Evolutionary conservation across 2,113 vertebrate genomes (phyloP).

Genomic region (Chaenocephalus aceratus): DNA sequence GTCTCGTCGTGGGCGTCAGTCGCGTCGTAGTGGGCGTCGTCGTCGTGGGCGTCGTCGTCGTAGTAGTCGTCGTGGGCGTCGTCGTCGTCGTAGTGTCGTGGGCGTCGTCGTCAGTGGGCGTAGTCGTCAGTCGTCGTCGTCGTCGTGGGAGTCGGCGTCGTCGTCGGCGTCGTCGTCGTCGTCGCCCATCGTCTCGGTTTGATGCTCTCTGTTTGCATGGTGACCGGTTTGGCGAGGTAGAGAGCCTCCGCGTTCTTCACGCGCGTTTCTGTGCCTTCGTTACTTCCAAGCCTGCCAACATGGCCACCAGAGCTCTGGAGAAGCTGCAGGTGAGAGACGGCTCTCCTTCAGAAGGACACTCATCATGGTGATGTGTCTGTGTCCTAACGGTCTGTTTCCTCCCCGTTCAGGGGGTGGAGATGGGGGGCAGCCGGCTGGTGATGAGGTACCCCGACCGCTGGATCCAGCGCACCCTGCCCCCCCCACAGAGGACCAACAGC

Average conservation of each 20-base stretch:
- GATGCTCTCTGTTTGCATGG: constrained; percentile 12
- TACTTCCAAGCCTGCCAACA: constrained; percentile 76
- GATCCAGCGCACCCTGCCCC: constrained; percentile 37
- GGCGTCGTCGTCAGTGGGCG: no score
- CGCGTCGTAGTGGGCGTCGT: no score
- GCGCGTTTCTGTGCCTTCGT: constrained; percentile 77
- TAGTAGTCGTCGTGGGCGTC: no score
- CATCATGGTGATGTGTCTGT: not conserved
- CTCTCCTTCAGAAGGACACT: no score
- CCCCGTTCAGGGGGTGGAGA: constrained; percentile 70
- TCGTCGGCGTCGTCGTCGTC: no score
- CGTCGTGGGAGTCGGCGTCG: no score
- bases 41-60: no score
- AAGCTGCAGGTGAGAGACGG: constrained; percentile 59
- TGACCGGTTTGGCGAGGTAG: constrained; percentile 73
- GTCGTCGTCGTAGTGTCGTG: no score
- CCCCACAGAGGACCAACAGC: constrained; percentile 23
- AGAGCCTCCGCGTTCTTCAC: constrained; percentile 66
- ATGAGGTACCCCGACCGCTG: constrained; percentile 82
- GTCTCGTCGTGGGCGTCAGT: no score
- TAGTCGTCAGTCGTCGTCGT: no score
- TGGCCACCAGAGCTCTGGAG: constrained; percentile 71
- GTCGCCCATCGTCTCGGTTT: no score
- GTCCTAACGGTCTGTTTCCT: not conserved
- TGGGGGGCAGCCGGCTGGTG: constrained; percentile 78